These are phyloP conservation scores for Drosophila tristis DNA, from an alignment of 1,140 invertebrate genomes.

Conservation along the genomic window DNA sequence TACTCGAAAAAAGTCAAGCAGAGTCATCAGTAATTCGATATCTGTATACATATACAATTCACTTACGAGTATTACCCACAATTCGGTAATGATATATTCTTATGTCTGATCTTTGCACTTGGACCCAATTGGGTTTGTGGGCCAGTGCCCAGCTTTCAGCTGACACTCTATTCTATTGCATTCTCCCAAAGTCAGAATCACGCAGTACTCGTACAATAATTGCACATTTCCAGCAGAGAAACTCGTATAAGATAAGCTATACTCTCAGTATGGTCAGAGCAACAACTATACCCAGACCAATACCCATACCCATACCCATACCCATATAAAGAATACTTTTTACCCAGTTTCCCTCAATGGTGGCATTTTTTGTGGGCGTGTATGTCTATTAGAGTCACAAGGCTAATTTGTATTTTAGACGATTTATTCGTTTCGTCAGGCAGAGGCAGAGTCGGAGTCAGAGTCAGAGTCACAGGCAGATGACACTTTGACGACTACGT, in stretches of 20 bases:
- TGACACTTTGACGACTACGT: too few species aligned
- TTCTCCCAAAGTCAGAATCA: constrained; percentile 40
- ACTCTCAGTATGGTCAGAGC: too few species aligned
- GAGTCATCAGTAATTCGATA: constrained; percentile 33
- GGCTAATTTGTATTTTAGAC: constrained; percentile 16
- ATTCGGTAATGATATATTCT: neutral
- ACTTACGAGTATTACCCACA: neutral
- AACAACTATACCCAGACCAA: too few species aligned
- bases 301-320: too few species aligned
- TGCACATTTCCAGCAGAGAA: neutral
- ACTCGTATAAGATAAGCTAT: too few species aligned
- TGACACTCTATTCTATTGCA: constrained; percentile 33
- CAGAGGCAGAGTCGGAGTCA: too few species aligned
- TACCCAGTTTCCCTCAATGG: constrained; percentile 1
- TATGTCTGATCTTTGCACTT: constrained; percentile 33
- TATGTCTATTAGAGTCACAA: neutral
- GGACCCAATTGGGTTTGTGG: constrained; percentile 56
- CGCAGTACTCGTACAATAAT: constrained; percentile 3
- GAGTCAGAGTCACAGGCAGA: too few species aligned
- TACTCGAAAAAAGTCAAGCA: constrained; percentile 7
- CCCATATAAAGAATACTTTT: neutral
- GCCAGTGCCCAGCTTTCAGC: constrained; percentile 25
- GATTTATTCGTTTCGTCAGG: neutral
- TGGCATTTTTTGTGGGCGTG: constrained; percentile 15
- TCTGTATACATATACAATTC: constrained; percentile 3